Base-by-base conservation (phyloP, 2,888 invertebrate genomes). In the Leptothorax acervorum region DNA sequence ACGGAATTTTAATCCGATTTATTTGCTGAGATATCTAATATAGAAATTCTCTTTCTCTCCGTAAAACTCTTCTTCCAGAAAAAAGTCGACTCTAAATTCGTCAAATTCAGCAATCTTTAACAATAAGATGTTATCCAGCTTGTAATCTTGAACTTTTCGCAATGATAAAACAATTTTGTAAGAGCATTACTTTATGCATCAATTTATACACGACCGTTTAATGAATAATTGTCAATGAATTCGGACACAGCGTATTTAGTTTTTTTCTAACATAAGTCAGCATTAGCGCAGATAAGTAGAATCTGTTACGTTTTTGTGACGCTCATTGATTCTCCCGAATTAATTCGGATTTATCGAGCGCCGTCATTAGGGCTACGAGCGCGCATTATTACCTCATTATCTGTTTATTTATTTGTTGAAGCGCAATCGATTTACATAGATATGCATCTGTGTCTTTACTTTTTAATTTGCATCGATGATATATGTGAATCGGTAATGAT, bases 1-100 rank as follows among this genome's bases (percentile, higher is more conserved):
- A 66, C 28, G 9, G 48, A 35, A 75, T 75, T 75, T 63, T 75
- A 63, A 75, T 75, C 48, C 23, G 63, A 15, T 63, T 75, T 48
- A 63, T 35, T 48, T 35, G 31, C 45, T 9, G 45, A n/a, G 62
- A 75, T 31, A 75, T 63, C 15, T 48, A 63, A 63, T 63, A 15
- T 75, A 63, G 75, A 62, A 75, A 35, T 48, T 63, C 75, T 62
- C 3, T 63, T 31, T n/a, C n/a, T 62, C 11, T 42, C n/a, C 28
- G 31, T 35, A 3, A 75, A 75, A 39, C 12, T 57, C 28, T n/a
- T n/a, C n/a, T 11, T 28, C 11, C 3, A 45, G 28, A 23, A 15
- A 15, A 18, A 39, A 28, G 39, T 18, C 18, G 39, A 28, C n/a
- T 45, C 15, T 11, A 60, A 62, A 31, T 23, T n/a, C 48, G 28